Evolutionary conservation across 2,888 invertebrate genomes (phyloP), one percentile per base, ranked within the genome.

Genomic region (Eristalis intricaria): DNA sequence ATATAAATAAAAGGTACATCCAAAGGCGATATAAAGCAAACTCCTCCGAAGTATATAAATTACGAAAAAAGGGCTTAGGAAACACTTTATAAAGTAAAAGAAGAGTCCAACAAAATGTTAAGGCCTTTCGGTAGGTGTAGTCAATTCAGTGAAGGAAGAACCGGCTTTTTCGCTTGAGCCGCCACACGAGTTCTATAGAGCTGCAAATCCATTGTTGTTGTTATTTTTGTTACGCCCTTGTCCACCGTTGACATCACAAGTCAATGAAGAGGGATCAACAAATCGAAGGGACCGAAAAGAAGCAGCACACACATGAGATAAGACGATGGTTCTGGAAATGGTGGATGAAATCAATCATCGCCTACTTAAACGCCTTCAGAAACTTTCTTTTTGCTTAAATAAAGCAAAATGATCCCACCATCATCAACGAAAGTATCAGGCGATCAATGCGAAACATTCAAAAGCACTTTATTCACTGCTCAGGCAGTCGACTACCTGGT

Each of bases 71-170:
- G 84, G 87, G 81, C 75, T 73, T 87, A 85, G 60, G 82, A 81
- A 88, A 89, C 89, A 89, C 89, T 88, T 88, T 89, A 89, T 89
- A 89, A 89, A 89, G 88, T 87, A 89, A 88, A 85, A 78, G 82
- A 74, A 56, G 26, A 22, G 43, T 69, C 66, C 56, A 61, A 71
- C 64, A 80, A 68, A 65, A 73, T 68, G 43, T 4, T 19, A 19
- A 50, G 7, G n/a, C 50, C 19, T 19, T 19, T 50, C 50, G 50
- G 50, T 50, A 19, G 50, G 50, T 19, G 19, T 50, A n/a, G 50
- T 4, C 50, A 19, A 8, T 19, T 50, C 8, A 19, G n/a, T 2
- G 50, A 19, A 5, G 5, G 50, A 50, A 50, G 43, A 85, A 81
- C 78, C 77, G 81, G 85, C 69, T 81, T 75, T 79, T 19, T 50